A percentile compares a stretch with the other conserved stretches of the same genome.
Conservation (phyloP, 2,797 vertebrate genomes). For the Benthosema pterotum region DNA sequence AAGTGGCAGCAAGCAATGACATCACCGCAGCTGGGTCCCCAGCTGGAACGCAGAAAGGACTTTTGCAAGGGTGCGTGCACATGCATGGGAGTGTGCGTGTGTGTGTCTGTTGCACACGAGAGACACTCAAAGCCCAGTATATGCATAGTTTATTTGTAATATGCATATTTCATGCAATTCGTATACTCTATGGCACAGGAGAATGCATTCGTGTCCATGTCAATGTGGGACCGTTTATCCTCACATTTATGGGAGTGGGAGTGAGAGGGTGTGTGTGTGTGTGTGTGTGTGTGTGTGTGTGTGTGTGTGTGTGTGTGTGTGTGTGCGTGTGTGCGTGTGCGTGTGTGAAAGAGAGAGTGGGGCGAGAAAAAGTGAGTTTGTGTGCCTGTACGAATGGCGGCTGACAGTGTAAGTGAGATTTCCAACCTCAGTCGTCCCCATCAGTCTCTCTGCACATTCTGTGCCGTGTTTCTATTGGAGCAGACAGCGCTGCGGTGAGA, state of each 20-base stretch:
- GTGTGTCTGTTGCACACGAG: constrained; percentile 11
- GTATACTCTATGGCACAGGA: constrained; percentile 47
- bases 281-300: constrained; percentile 18
- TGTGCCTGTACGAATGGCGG: constrained; percentile 46
- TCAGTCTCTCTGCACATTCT: constrained; percentile 69
- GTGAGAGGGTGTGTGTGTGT: constrained; percentile 19
- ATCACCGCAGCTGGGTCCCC: constrained; percentile 92
- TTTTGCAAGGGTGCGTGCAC: constrained; percentile 56
- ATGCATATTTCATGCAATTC: constrained; percentile 66
- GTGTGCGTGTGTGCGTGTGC: constrained; percentile 12
- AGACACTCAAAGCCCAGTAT: constrained; percentile 49
- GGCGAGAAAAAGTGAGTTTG: no score
- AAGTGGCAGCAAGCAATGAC: constrained; percentile 89
- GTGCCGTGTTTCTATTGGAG: constrained; percentile 77
- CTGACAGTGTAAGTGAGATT: constrained; percentile 69
- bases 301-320: constrained; percentile 21
- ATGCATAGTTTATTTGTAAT: constrained; percentile 70
- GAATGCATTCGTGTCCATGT: constrained; percentile 52
- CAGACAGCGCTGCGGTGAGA: constrained; percentile 73
- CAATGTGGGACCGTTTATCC: constrained; percentile 40
- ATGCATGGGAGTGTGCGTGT: constrained; percentile 24
- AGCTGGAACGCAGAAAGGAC: constrained; percentile 77
- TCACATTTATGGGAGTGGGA: constrained; percentile 12
- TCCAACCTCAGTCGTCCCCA: constrained; percentile 75
- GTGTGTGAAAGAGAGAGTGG: background rate